Evolutionary conservation across 2,113 vertebrate genomes (phyloP).

Genomic region (Mormoops blainvillei): DNA sequence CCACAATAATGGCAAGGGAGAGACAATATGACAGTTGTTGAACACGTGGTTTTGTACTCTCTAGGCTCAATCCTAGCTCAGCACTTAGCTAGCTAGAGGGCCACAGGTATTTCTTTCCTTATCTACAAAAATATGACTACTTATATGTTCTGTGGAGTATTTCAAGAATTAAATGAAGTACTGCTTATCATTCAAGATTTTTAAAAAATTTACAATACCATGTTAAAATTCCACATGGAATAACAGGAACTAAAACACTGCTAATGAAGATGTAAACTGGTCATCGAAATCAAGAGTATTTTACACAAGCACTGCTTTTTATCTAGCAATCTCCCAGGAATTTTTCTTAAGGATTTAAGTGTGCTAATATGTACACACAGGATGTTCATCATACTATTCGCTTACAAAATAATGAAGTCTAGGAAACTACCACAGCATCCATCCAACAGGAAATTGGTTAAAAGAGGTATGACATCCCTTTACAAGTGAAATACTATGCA

Average conservation of each 20-base stretch:
- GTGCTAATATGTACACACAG: not conserved
- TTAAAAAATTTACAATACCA: not conserved
- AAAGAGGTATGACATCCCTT: not conserved
- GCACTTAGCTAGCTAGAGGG: not conserved
- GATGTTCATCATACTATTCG: not conserved
- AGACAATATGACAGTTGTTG: not conserved
- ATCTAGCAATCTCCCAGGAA: not conserved
- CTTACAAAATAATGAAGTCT: not conserved
- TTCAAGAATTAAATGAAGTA: slow-evolving; percentile 22
- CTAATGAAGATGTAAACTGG: not conserved
- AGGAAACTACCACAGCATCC: not conserved
- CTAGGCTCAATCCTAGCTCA: not conserved
- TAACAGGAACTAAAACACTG: not conserved
- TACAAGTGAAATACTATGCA: not conserved
- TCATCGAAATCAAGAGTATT: not conserved
- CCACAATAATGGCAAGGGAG: not conserved
- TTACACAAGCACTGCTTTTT: not conserved
- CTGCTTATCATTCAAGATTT: not conserved
- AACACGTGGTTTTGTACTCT: not conserved
- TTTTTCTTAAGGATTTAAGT: not conserved
- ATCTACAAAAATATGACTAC: not conserved
- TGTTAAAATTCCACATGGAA: not conserved
- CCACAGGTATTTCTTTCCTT: not conserved
- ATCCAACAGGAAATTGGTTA: not conserved
- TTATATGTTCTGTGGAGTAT: not conserved